Evolutionary conservation across 2,888 invertebrate genomes (phyloP), one percentile per base, ranked within the genome.

Genomic region (Trichopoda pennipes): DNA sequence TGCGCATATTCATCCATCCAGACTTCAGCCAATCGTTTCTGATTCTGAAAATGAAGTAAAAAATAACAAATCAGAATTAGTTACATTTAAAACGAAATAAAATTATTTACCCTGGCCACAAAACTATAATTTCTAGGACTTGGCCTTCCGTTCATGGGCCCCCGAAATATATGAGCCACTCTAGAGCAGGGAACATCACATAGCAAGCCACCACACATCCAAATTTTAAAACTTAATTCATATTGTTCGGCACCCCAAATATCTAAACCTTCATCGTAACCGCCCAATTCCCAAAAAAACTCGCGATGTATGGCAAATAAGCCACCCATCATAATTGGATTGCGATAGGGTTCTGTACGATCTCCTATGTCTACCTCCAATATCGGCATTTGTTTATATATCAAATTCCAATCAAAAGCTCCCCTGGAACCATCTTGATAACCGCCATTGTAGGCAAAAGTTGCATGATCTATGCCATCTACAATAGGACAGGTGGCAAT

Each of bases 211-310:
- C 97, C 97, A 90, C 98, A 98, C 91, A 98, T 97, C 98, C 98
- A 98, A 70, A 98, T 94, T 93, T 98, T 98, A 89, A 99, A 98
- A 81, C 98, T 98, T 12, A 99, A 92, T 88, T 99, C 99, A 88
- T 98, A 98, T 90, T 98, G 98, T 90, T 99, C 99, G 0, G 98
- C 98, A 32, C 98, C 98, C 98, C 98, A 98, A 85, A 98, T 98
- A 88, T 98, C 97, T 1, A 98, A 92, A 0, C 96, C 97, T 68
- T 95, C 94, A 88, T 98, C 97, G 88, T 97, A 98, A 0, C 98
- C 98, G 6, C 97, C 98, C 53, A 99, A 92, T 90, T 98, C 96
- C 98, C 98, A 98, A 92, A 99, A 99, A 92, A 96, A 99, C 84
- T 94, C 94, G 0, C 94, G 91, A 77, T 95, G 95, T 77, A 99